Evolutionary conservation across 2,113 vertebrate genomes (phyloP).

Genomic region (Apteryx owenii): DNA sequence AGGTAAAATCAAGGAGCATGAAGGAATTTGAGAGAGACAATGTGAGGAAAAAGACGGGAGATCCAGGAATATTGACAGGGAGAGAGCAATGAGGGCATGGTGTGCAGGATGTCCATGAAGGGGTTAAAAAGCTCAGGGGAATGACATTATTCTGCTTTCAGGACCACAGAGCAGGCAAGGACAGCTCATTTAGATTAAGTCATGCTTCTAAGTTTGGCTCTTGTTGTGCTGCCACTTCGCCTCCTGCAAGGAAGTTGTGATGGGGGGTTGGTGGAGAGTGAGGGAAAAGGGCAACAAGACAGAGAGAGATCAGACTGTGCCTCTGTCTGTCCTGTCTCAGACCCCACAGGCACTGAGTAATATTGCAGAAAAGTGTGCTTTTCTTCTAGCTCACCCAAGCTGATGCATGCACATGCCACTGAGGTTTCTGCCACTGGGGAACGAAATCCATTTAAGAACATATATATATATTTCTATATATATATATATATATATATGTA

Average conservation of each 20-base stretch:
- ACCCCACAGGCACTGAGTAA: neutral
- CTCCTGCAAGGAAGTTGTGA: slow-evolving; percentile 30
- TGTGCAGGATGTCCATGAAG: neutral
- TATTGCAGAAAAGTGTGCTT: neutral
- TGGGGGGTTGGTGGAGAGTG: neutral
- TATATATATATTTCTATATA: slow-evolving; percentile 48
- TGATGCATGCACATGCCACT: neutral
- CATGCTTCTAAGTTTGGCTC: slow-evolving; percentile 61
- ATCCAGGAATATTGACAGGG: neutral
- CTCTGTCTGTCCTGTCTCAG: fast-evolving
- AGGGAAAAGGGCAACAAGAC: neutral
- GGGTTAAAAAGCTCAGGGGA: neutral
- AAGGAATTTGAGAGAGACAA: neutral
- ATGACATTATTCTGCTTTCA: slow-evolving; percentile 39
- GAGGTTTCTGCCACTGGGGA: slow-evolving; percentile 31
- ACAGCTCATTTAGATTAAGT: slow-evolving; percentile 52
- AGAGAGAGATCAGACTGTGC: neutral
- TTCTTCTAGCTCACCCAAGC: neutral
- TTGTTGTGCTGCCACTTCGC: neutral
- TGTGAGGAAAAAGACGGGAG: neutral
- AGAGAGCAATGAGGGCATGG: neutral
- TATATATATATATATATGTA: slow-evolving; percentile 43
- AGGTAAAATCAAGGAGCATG: neutral
- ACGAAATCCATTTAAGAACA: slow-evolving; percentile 50
- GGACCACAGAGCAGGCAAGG: slow-evolving; percentile 21